phyloP scores from a whole-genome alignment of 2,113 vertebrate genomes.

The Aix galericulata region DNA sequence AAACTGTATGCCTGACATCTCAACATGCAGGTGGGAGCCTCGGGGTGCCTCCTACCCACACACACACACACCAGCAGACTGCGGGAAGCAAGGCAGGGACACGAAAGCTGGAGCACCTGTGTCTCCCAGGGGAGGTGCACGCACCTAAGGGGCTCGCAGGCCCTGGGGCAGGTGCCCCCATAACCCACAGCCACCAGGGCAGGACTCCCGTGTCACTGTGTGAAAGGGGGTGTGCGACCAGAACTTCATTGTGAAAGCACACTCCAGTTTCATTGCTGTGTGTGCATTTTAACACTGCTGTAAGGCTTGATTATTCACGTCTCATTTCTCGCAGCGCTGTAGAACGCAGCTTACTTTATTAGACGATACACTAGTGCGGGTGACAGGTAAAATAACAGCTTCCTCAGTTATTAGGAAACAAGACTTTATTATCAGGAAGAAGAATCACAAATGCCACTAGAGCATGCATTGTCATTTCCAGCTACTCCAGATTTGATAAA shows the following conservation, averaged over 20 bases:
- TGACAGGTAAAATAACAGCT: not conserved
- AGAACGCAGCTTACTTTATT: not conserved
- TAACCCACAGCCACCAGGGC: not conserved
- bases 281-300: not conserved
- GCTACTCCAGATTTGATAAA: not conserved
- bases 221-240: not conserved
- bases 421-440: not conserved
- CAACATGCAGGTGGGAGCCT: rapidly evolving
- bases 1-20: rapidly evolving
- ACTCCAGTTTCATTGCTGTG: not conserved
- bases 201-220: rapidly evolving
- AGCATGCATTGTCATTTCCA: not conserved
- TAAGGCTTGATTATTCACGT: not conserved
- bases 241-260: not conserved
- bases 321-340: not conserved
- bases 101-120: not conserved
- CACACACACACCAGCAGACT: rapidly evolving
- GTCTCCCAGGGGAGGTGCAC: not conserved
- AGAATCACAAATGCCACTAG: not conserved
- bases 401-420: not conserved
- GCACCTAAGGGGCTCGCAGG: too few species aligned
- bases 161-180: not conserved
- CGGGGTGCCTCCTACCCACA: not conserved
- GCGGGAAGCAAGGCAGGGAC: rapidly evolving
- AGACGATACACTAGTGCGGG: not conserved